These are phyloP conservation scores for Peribatodes rhomboidaria DNA, from an alignment of 2,888 invertebrate genomes.

Conservation along the genomic window DNA sequence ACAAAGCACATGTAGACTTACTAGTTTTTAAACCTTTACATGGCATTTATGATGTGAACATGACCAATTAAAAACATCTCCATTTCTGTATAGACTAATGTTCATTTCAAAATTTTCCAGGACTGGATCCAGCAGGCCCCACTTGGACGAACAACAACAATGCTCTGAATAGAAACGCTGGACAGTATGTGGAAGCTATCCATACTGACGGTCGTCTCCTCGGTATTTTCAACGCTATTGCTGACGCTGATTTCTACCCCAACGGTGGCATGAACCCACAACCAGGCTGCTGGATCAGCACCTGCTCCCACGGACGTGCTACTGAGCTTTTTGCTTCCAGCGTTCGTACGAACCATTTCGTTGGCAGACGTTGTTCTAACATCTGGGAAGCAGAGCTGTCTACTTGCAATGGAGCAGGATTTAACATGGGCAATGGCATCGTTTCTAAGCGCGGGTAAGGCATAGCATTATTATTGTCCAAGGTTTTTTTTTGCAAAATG, in stretches of 20 bases:
- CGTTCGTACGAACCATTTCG: constrained; percentile 61
- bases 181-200: constrained; percentile 69
- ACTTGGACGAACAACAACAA: constrained; percentile 58
- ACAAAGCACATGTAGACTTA: too few species aligned
- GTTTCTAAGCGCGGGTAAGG: constrained; percentile 23
- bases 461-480: not conserved
- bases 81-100: too few species aligned
- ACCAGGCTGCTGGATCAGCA: constrained; percentile 66
- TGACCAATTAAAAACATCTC: too few species aligned
- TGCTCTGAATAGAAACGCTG: constrained; percentile 56
- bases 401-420: constrained; percentile 3
- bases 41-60: too few species aligned
- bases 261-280: constrained; percentile 71
- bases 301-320: constrained; percentile 69
- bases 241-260: constrained; percentile 68
- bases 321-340: constrained; percentile 63
- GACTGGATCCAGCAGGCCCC: constrained; percentile 72
- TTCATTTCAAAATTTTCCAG: constrained; percentile 45
- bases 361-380: constrained; percentile 49
- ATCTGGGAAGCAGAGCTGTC: constrained; percentile 20
- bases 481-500: not conserved
- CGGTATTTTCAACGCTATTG: constrained; percentile 61
- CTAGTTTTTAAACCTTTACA: too few species aligned
- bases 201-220: constrained; percentile 68
- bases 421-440: constrained; percentile 25